Evolutionary conservation across 2,113 vertebrate species (phyloP).

Genomic region (Garra rufa): DNA sequence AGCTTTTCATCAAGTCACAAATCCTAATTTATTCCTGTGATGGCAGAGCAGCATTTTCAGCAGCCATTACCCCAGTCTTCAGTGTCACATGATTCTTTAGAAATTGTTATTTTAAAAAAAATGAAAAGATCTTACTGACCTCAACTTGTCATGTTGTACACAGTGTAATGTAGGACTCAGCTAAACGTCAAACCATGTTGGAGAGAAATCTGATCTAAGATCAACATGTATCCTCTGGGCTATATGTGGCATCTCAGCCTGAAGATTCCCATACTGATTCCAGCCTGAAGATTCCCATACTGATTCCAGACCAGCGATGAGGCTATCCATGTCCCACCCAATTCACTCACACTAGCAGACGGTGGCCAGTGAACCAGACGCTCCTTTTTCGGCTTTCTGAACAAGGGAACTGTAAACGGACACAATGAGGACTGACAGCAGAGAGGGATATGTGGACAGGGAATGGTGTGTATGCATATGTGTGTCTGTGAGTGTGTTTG

Average conservation of each 20-base stretch:
- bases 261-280: background rate
- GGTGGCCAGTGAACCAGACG: slow-evolving; percentile 32
- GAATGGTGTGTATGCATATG: slow-evolving; percentile 55
- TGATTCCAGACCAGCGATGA: slow-evolving; percentile 1
- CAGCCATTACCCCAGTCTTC: too few species aligned
- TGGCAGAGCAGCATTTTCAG: too few species aligned
- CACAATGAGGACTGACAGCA: slow-evolving; percentile 48
- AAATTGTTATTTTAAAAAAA: too few species aligned
- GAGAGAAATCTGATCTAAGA: background rate
- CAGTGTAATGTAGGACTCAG: background rate
- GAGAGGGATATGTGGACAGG: slow-evolving; percentile 57
- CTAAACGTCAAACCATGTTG: background rate
- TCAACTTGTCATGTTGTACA: background rate
- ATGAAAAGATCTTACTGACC: too few species aligned
- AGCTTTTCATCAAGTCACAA: too few species aligned
- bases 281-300: background rate
- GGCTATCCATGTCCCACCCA: slow-evolving; percentile 11
- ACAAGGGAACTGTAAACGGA: slow-evolving; percentile 55
- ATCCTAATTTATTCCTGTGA: too few species aligned
- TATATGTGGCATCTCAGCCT: background rate
- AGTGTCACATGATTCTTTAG: too few species aligned
- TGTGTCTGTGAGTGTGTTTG: slow-evolving; percentile 34
- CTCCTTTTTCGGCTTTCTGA: slow-evolving; percentile 40
- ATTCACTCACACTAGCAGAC: slow-evolving; percentile 48
- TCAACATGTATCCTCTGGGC: background rate